Evolutionary conservation across 2,113 vertebrate genomes (phyloP).

Genomic region (Pionites leucogaster): DNA sequence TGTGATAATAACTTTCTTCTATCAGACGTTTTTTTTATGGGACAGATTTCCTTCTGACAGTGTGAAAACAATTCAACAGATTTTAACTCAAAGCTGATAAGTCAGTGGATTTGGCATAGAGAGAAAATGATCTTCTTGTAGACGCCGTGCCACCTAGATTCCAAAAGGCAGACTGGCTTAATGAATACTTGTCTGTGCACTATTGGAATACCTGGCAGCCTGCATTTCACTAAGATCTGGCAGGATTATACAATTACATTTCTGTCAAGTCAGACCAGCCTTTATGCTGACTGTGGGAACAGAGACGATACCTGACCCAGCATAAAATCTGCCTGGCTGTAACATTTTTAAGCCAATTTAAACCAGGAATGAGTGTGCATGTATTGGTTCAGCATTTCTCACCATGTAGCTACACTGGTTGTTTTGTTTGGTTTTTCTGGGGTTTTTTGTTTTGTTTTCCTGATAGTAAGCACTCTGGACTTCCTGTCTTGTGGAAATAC

Average conservation of each 20-base stretch:
- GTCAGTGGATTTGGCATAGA: background rate
- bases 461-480: background rate
- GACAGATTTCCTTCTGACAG: constrained; percentile 1
- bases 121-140: background rate
- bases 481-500: background rate
- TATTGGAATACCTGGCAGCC: background rate
- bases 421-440: background rate
- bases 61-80: background rate
- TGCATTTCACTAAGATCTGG: background rate
- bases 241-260: background rate
- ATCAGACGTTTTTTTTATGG: background rate
- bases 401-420: background rate
- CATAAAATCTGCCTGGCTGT: background rate
- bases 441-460: background rate
- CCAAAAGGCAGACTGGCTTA: background rate
- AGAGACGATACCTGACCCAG: background rate
- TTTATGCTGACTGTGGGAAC: constrained; percentile 21
- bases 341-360: background rate
- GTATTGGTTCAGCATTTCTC: background rate
- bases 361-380: background rate
- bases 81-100: constrained; percentile 4
- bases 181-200: background rate
- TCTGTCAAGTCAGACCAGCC: constrained; percentile 25
- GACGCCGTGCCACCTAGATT: background rate
- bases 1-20: background rate